These are phyloP conservation scores for Leucoraja ocellata DNA, from an alignment of 2,797 vertebrate genomes.

Conservation along the genomic window DNA sequence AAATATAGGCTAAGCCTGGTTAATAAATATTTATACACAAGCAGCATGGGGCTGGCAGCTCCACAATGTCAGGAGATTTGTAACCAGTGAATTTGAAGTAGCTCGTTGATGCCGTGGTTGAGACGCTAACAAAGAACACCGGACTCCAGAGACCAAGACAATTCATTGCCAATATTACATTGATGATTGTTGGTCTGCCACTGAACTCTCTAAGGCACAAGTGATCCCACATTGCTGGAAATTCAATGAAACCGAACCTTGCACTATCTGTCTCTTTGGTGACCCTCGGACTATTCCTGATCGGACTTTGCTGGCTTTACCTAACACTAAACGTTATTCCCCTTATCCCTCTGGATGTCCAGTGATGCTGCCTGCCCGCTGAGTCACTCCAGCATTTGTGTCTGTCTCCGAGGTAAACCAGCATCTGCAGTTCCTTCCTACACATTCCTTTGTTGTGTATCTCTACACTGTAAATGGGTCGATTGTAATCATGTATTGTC, in stretches of 20 bases:
- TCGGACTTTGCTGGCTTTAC: too few species aligned
- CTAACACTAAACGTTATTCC: too few species aligned
- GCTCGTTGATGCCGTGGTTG: background rate
- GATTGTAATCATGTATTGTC: too few species aligned
- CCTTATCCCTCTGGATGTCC: too few species aligned
- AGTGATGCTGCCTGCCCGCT: too few species aligned
- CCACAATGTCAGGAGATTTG: slow-evolving; percentile 31
- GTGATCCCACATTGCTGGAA: background rate
- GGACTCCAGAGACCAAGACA: background rate
- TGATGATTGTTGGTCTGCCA: background rate
- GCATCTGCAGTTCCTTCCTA: too few species aligned
- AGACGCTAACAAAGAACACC: background rate
- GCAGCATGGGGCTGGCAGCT: background rate
- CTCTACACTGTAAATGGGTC: too few species aligned
- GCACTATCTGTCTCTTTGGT: background rate
- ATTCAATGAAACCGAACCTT: background rate
- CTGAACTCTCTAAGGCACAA: slow-evolving; percentile 11
- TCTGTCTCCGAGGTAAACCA: too few species aligned
- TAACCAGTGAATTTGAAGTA: slow-evolving; percentile 23
- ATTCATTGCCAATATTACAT: background rate
- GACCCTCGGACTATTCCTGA: too few species aligned
- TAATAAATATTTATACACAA: slow-evolving; percentile 34
- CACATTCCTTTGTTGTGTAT: too few species aligned
- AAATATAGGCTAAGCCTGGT: background rate
- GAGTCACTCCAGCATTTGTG: too few species aligned